Evolutionary conservation across 1,140 invertebrate species (phyloP).

Genomic region (Phortica variegata): DNA sequence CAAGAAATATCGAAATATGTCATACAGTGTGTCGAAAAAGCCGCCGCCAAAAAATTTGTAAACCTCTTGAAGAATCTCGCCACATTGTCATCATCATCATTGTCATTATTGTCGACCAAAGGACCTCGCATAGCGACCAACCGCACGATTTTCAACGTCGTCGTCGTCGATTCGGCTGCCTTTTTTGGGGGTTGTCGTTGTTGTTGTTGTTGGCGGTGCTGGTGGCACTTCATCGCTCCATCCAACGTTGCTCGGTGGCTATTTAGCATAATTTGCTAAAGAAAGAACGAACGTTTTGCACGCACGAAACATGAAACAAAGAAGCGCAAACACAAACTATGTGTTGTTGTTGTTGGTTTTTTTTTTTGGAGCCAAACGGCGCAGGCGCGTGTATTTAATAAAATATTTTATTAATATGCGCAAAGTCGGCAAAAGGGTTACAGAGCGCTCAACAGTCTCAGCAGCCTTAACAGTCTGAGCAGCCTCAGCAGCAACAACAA

Average conservation of each 20-base stretch:
- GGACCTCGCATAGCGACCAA: slow-evolving; percentile 3
- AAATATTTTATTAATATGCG: slow-evolving; percentile 56
- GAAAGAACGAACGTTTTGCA: not conserved
- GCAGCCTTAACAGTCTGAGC: no score
- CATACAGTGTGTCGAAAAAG: slow-evolving; percentile 53
- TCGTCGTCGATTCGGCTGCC: slow-evolving; percentile 37
- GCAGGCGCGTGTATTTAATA: slow-evolving; percentile 55
- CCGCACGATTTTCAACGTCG: slow-evolving; percentile 50
- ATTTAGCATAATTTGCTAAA: slow-evolving; percentile 48
- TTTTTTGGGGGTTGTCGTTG: slow-evolving; percentile 31
- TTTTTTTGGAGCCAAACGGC: no score
- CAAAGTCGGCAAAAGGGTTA: not conserved
- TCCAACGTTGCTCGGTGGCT: no score
- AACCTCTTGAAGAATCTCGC: no score
- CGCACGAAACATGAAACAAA: not conserved
- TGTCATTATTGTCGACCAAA: slow-evolving; percentile 20
- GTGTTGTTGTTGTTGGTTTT: slow-evolving; percentile 28
- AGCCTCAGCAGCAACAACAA: slow-evolving; percentile 10
- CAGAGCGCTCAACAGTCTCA: slow-evolving; percentile 13
- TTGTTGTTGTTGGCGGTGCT: no score
- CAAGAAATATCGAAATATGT: slow-evolving; percentile 25
- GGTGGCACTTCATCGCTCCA: no score
- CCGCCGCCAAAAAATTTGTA: slow-evolving; percentile 56
- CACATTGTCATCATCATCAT: no score
- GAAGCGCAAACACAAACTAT: no score